Conservation (phyloP, 2,113 vertebrate genomes). For the Pithys albifrons region DNA sequence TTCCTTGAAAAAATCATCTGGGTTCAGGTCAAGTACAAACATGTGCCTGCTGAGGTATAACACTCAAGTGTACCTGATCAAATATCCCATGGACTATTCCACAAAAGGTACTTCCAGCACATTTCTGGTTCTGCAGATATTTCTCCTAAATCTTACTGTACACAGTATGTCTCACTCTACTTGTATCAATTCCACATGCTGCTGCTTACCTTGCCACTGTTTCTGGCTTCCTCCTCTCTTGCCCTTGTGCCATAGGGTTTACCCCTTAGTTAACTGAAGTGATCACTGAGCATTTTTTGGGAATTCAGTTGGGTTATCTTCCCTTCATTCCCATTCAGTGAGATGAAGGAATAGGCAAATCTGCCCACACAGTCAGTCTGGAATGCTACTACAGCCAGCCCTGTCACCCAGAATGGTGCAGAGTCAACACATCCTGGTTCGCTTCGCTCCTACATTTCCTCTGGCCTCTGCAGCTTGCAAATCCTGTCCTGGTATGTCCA, state of each 20-base stretch:
- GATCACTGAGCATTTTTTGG: background rate
- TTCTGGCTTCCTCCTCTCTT: background rate
- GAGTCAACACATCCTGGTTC: background rate
- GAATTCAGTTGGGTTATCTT: background rate
- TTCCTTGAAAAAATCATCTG: background rate
- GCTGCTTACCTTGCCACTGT: background rate
- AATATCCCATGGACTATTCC: background rate
- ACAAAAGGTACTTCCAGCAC: background rate
- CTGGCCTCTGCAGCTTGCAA: background rate
- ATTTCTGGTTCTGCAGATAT: background rate
- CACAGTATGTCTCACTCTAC: background rate
- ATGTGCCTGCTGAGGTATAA: background rate
- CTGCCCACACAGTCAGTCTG: background rate
- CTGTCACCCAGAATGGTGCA: accelerated
- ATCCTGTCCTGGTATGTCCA: background rate
- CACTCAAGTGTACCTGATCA: background rate
- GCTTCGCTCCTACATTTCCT: background rate
- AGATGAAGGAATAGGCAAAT: background rate
- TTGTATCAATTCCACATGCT: background rate
- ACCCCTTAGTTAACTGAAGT: background rate
- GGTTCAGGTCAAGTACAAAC: background rate
- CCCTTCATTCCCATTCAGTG: background rate
- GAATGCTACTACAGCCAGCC: background rate
- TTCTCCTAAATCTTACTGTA: background rate
- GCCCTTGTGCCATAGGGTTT: background rate